These are phyloP conservation scores for Perizoma affinitatum DNA, from an alignment of 2,888 invertebrate genomes.

Conservation along the genomic window DNA sequence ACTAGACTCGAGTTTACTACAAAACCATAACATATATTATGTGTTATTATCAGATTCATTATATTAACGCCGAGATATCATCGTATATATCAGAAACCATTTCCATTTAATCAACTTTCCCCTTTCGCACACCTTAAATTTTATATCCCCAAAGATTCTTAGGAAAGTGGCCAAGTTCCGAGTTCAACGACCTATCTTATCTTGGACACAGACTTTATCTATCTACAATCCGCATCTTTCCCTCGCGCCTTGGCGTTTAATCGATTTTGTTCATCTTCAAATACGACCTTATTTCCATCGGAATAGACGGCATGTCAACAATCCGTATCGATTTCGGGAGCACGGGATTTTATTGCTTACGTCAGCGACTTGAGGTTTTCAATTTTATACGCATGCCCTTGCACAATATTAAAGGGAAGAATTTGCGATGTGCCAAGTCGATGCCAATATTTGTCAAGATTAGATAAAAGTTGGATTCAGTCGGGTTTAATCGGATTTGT, in stretches of 20 bases:
- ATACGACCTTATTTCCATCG: conserved; percentile 54
- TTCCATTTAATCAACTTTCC: conserved; percentile 33
- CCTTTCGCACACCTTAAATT: conserved; percentile 34
- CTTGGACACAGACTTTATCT: conserved; percentile 70
- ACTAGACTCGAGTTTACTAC: no score
- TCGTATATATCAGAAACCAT: conserved; percentile 24
- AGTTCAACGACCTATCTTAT: conserved; percentile 74
- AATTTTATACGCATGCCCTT: conserved; percentile 36
- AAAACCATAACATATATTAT: no score
- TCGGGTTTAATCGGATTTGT: conserved; percentile 46
- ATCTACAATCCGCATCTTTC: conserved; percentile 66
- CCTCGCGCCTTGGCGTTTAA: conserved; percentile 55
- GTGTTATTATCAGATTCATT: no score
- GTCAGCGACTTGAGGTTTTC: conserved; percentile 39
- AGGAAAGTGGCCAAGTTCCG: conserved; percentile 55
- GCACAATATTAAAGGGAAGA: conserved; percentile 43
- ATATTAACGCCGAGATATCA: conserved; percentile 17
- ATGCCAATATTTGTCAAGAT: conserved; percentile 71
- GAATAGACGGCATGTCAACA: conserved; percentile 51
- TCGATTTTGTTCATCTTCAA: conserved; percentile 56
- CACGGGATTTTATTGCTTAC: conserved; percentile 45
- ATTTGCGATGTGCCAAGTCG: conserved; percentile 61
- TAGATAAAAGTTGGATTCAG: conserved; percentile 60
- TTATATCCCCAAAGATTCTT: conserved; percentile 51
- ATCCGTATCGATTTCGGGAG: conserved; percentile 29